Base-by-base conservation (phyloP, 2,113 vertebrate species). In the Chroicocephalus ridibundus region DNA sequence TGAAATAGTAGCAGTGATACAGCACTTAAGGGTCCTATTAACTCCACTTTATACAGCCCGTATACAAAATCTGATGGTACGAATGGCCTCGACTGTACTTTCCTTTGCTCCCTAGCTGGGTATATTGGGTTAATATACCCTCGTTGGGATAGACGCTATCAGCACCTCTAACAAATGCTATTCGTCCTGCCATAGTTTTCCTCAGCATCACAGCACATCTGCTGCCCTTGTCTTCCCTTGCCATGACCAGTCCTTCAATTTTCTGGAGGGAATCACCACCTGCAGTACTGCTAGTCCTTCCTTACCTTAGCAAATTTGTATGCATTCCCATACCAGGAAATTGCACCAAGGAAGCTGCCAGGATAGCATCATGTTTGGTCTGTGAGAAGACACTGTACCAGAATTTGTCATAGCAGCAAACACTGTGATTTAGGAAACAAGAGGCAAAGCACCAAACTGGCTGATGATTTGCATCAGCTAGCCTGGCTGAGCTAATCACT, bases 11-110 rank as follows among this genome's bases (percentile, higher is more conserved):
- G 36, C 64, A 54, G n/a, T 31, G 60, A 62, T 34, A 36, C 46
- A 89, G 55, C 0, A 0, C 12, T 42, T 42, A 71, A 62, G 2
- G 0, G 24, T 75, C 38, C 31, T n/a, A 18, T 61, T 66, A 89
- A 46, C 5, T 15, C 32, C 70, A 9, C 10, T 54, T 82, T 80
- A 62, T 58, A 78, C 9, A 78, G 27, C 20, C 60, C 4, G 1
- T 34, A 51, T 25, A 64, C 44, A 86, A 84, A 93, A 68, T 68
- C 57, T 79, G 55, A 54, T 70, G 21, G 8, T 26, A 58, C 5
- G 2, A 87, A 71, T 65, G 29, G 52, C 60, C 46, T 74, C 9
- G 4, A 29, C n/a, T 71, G 17, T 40, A 38, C 27, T 66, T 77
- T 22, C 18, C 29, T 70, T 68, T 10, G 11, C 13, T 81, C 13